Evolutionary conservation across 2,888 invertebrate species (phyloP).

Genomic region (Escarpia spicata): DNA sequence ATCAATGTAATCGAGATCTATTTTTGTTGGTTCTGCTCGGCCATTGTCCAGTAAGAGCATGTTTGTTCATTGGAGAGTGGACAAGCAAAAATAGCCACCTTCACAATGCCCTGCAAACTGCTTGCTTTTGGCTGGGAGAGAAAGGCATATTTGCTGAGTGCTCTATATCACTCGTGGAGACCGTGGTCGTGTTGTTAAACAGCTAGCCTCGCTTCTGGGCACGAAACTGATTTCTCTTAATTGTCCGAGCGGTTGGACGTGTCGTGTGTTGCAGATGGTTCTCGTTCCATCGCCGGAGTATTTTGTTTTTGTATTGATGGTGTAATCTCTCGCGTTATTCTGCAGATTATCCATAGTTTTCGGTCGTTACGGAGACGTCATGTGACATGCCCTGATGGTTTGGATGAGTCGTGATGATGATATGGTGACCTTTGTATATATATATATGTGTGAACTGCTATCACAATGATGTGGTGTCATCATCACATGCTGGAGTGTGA

Average conservation of each 20-base stretch:
- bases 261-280: not conserved
- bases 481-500: not conserved
- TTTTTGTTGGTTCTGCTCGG: not conserved
- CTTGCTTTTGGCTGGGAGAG: not conserved
- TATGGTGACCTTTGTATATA: not conserved
- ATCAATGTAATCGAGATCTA: not conserved
- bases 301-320: not conserved
- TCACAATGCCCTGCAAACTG: not conserved
- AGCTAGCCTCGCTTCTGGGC: not conserved
- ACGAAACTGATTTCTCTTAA: not conserved
- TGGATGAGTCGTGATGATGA: not conserved
- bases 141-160: not conserved
- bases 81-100: not conserved
- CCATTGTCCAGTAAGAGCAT: not conserved
- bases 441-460: not conserved
- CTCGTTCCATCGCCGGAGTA: not conserved
- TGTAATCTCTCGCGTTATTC: not conserved
- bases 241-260: not conserved
- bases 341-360: not conserved
- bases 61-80: not conserved
- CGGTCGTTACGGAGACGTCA: not conserved
- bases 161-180: not conserved
- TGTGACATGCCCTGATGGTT: not conserved
- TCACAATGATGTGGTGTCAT: not conserved
- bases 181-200: slow-evolving; percentile 8